These are phyloP conservation scores for Cephus cinctus DNA, from an alignment of 1,140 invertebrate genomes.

Conservation along the genomic window DNA sequence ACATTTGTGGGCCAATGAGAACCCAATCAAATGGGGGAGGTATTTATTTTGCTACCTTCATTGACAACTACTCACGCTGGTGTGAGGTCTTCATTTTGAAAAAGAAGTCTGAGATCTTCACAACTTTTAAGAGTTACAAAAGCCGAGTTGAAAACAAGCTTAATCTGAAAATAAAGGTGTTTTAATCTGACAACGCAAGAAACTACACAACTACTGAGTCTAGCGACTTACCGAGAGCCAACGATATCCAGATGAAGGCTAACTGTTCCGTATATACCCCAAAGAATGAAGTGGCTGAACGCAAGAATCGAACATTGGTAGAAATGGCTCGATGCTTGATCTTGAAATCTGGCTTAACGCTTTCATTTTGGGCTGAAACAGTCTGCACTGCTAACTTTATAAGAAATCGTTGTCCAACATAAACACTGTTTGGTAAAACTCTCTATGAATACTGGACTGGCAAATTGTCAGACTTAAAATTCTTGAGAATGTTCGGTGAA, in stretches of 20 bases:
- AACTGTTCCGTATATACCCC: constrained; percentile 30
- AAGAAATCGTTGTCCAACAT: constrained; percentile 20
- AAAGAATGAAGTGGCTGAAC: constrained; percentile 40
- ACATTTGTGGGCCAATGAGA: constrained; percentile 43
- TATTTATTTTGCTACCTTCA: constrained; percentile 14
- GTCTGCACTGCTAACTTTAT: constrained; percentile 13
- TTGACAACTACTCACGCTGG: constrained; percentile 11
- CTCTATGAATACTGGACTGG: constrained; percentile 35
- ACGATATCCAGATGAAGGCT: constrained; percentile 5
- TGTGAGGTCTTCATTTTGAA: constrained; percentile 13
- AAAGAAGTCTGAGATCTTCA: constrained; percentile 29
- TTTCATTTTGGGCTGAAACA: constrained; percentile 1
- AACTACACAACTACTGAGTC: not conserved
- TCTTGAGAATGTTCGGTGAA: constrained; percentile 45
- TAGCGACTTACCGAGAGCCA: not conserved
- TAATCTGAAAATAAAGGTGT: constrained; percentile 16
- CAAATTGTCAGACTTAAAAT: constrained; percentile 26
- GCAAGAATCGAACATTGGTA: constrained; percentile 25
- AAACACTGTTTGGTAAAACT: constrained; percentile 1
- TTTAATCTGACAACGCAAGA: constrained; percentile 4
- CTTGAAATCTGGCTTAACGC: constrained; percentile 18
- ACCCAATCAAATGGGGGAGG: constrained; percentile 21
- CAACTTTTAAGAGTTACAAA: constrained; percentile 40
- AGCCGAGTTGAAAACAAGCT: constrained; percentile 35
- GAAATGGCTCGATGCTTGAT: constrained; percentile 11